phyloP scores from a whole-genome alignment of 2,797 vertebrate species.

The Falco naumanni region DNA sequence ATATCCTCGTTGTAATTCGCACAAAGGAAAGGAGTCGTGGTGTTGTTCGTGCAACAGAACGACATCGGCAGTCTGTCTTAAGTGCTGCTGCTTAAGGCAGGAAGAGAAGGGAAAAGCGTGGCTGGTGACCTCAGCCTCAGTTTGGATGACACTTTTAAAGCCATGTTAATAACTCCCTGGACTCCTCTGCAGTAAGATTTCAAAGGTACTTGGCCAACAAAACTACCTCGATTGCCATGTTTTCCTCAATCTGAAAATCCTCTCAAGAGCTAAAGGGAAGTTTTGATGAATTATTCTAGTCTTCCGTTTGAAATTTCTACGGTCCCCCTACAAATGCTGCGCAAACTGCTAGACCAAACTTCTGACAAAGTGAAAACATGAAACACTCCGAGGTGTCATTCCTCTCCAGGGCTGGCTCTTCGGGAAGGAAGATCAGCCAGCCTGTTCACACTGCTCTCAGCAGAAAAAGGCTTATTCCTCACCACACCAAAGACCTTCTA shows the following conservation, averaged over 20 bases:
- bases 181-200: background rate
- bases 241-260: background rate
- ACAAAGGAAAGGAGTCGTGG: background rate
- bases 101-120: background rate
- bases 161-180: background rate
- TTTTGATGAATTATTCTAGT: background rate
- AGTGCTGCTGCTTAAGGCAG: background rate
- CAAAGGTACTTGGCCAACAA: background rate
- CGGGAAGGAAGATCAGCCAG: background rate
- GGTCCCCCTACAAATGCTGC: background rate
- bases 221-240: background rate
- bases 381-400: background rate
- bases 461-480: background rate
- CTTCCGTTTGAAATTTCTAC: background rate
- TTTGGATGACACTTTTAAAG: background rate
- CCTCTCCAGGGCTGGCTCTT: background rate
- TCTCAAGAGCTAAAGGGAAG: background rate
- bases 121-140: background rate
- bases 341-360: background rate
- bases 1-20: background rate
- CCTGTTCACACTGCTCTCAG: background rate
- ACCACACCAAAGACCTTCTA: background rate
- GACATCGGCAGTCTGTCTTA: background rate
- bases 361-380: background rate
- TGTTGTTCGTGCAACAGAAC: background rate